Percentiles rank a stretch among this genome's conserved stretches.
Evolutionary conservation across 2,113 vertebrate genomes (phyloP).

Genomic region (Hirundichthys speculiger): DNA sequence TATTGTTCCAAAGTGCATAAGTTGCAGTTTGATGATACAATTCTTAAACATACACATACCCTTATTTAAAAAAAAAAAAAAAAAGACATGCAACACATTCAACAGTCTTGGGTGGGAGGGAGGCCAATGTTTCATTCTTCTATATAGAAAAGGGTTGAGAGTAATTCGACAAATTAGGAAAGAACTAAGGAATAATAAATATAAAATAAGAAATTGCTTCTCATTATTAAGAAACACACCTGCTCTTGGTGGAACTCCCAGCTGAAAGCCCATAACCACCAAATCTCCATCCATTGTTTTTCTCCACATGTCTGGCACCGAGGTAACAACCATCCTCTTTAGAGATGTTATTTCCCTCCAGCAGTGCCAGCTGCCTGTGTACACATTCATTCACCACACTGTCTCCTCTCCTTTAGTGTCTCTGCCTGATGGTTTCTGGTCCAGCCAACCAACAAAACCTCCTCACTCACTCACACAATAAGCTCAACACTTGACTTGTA

Average conservation of each 20-base stretch:
- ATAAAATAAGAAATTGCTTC: conserved; percentile 21
- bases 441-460: conserved; percentile 22
- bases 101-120: conserved; percentile 46
- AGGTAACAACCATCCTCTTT: background rate
- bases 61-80: conserved; percentile 4
- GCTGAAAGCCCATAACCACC: conserved; percentile 17
- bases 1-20: conserved; percentile 35
- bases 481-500: conserved; percentile 18
- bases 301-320: too few relatives aligned
- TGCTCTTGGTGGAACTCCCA: background rate
- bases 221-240: conserved; percentile 14
- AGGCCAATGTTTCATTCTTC: conserved; percentile 26
- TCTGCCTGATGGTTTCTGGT: conserved; percentile 24
- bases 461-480: background rate
- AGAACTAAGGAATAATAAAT: conserved; percentile 50
- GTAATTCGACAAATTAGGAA: conserved; percentile 23
- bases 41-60: conserved; percentile 1
- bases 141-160: conserved; percentile 26
- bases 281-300: conserved; percentile 18
- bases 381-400: background rate
- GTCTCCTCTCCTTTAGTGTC: too few relatives aligned
- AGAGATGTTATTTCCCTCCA: conserved; percentile 36
- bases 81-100: conserved; percentile 60
- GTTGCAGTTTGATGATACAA: conserved; percentile 25
- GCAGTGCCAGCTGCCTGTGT: conserved; percentile 24